These are phyloP conservation scores for Ornithoptera alexandrae DNA, from an alignment of 2,888 invertebrate genomes.

Conservation along the genomic window DNA sequence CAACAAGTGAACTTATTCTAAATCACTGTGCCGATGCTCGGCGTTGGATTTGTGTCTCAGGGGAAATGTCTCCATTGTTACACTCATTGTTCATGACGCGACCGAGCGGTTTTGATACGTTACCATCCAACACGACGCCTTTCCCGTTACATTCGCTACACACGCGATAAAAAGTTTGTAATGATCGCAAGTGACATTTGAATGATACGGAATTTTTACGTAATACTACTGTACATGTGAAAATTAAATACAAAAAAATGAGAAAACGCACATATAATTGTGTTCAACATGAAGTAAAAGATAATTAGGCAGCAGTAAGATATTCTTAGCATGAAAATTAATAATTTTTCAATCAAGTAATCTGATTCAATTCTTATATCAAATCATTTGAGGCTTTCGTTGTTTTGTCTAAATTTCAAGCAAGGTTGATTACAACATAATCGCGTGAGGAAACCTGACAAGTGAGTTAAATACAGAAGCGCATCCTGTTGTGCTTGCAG, in stretches of 20 bases:
- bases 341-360: neutral
- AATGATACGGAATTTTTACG: neutral
- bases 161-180: neutral
- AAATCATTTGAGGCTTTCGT: neutral
- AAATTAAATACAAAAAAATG: too few species aligned
- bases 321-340: too few species aligned
- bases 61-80: conserved; percentile 59
- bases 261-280: too few species aligned
- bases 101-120: conserved; percentile 53
- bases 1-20: conserved; percentile 74
- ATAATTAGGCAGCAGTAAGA: too few species aligned
- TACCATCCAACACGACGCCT: neutral
- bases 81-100: conserved; percentile 40
- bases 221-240: neutral
- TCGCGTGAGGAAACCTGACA: conserved; percentile 21
- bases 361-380: neutral
- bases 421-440: conserved; percentile 24
- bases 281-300: too few species aligned
- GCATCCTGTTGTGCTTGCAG: conserved; percentile 23
- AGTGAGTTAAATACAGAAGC: conserved; percentile 20
- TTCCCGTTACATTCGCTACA: neutral
- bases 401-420: conserved; percentile 25
- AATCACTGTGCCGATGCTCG: conserved; percentile 65
- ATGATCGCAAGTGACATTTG: neutral
- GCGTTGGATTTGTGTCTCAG: conserved; percentile 61